Evolutionary conservation across 2,888 invertebrate genomes (phyloP), one percentile per base, ranked within the genome.

Genomic region (Drosophila nr. perissopoda): DNA sequence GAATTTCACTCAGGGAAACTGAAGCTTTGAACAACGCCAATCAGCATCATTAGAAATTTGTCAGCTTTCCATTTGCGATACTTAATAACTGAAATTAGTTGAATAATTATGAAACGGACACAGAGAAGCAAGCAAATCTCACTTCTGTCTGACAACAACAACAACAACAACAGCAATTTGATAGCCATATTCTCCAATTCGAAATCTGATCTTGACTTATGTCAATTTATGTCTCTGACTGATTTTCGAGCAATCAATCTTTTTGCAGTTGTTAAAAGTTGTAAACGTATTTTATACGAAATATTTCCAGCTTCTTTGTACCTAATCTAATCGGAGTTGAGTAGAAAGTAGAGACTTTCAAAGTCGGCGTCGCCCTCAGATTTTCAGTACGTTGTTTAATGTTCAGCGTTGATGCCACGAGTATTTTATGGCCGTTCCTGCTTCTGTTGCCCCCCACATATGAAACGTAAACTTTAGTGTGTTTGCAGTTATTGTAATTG

Each of bases 401-500:
- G 48, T 49, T 67, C 27, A 34, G 31, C 29, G 27, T 27, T 48
- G 57, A 36, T 38, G 48, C 58, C 33, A 8, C 54, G 49, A 61
- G 49, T 52, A 65, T 73, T 72, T 72, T 72, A 72, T 73, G 13
- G 10, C 16, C 8, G 21, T 16, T 21, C 1, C 46, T 25, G 53
- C 53, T 53, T 33, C 31, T 58, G 72, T 63, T 78, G 64, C 65
- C 25, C 36, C 36, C 36, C 38, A 27, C 60, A 65, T 59, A 58
- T 63, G 65, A 54, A 72, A 58, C 65, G 58, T 60, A 40, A 60
- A 66, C 51, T 72, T 66, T 66, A 56, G 34, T 66, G 46, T 73
- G 66, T 72, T 66, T 57, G 72, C 57, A 72, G 56, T 63, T 75
- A 66, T 71, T 68, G 67, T 70, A 59, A 54, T 51, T 65, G 66